phyloP scores from a whole-genome alignment of 2,888 invertebrate species.

The Atrina japonica region DNA sequence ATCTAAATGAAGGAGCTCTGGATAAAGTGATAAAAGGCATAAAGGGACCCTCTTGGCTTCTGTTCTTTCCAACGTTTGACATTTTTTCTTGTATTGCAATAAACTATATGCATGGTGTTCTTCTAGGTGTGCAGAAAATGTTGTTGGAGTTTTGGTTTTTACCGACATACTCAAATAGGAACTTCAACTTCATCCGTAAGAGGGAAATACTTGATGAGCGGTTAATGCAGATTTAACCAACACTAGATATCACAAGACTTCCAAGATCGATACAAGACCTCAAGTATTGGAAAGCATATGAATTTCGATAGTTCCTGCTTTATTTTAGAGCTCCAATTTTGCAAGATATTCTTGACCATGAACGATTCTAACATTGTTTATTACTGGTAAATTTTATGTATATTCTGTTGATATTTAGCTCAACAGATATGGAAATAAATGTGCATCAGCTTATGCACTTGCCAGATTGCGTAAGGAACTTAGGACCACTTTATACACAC shows the following conservation, averaged over 20 bases:
- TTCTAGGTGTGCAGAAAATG: slow-evolving; percentile 25
- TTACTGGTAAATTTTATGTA: slow-evolving; percentile 3
- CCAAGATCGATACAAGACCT: slow-evolving; percentile 18
- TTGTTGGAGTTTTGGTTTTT: slow-evolving; percentile 36
- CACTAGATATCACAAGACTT: slow-evolving; percentile 3
- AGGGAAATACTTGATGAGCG: slow-evolving; percentile 6
- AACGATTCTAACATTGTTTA: slow-evolving; percentile 6
- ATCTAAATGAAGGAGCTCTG: neutral
- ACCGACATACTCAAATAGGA: neutral
- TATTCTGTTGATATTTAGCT: neutral
- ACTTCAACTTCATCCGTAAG: neutral
- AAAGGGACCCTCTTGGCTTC: slow-evolving; percentile 35
- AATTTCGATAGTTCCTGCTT: slow-evolving; percentile 11
- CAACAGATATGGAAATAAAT: slow-evolving; percentile 47
- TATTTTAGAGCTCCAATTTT: slow-evolving; percentile 7
- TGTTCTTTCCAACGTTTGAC: slow-evolving; percentile 14
- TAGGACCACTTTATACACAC: slow-evolving; percentile 51
- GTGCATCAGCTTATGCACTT: slow-evolving; percentile 51
- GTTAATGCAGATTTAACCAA: neutral
- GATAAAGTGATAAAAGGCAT: too few species aligned
- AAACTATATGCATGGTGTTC: slow-evolving; percentile 42
- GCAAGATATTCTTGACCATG: neutral
- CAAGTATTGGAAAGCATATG: slow-evolving; percentile 24
- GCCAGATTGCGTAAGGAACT: slow-evolving; percentile 42
- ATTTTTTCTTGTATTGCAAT: slow-evolving; percentile 29